phyloP scores from a whole-genome alignment of 1,140 invertebrate genomes.

The Atta colombica region DNA sequence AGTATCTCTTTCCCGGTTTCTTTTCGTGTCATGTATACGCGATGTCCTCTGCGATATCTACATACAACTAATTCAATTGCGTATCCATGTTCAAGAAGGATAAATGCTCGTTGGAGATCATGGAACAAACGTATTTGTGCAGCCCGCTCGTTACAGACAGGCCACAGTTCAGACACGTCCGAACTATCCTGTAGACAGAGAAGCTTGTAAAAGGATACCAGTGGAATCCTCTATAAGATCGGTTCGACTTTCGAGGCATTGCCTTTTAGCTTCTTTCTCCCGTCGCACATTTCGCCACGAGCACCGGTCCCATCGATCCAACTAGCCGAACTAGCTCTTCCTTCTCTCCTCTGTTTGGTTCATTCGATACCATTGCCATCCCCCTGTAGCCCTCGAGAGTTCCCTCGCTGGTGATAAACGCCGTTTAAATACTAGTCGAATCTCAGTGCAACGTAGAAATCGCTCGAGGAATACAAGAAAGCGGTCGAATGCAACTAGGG shows the following conservation, averaged over 20 bases:
- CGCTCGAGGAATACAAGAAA: conserved; percentile 58
- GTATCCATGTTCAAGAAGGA: background rate
- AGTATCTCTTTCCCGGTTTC: conserved; percentile 18
- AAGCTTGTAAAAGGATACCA: conserved; percentile 69
- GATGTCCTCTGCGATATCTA: conserved; percentile 6
- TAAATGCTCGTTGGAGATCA: background rate
- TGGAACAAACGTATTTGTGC: conserved; percentile 38
- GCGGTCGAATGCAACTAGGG: conserved; percentile 22
- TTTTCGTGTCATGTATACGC: background rate
- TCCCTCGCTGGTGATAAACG: conserved; percentile 67
- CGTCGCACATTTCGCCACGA: conserved; percentile 15
- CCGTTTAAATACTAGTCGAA: conserved; percentile 73
- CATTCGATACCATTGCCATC: conserved; percentile 63
- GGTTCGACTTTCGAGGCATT: conserved; percentile 74
- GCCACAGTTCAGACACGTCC: conserved; percentile 69
- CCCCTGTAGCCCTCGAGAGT: background rate
- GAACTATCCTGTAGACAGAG: conserved; percentile 56
- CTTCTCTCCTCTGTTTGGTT: conserved; percentile 52
- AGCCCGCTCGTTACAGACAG: conserved; percentile 40
- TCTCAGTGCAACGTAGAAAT: conserved; percentile 66
- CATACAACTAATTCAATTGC: conserved; percentile 42
- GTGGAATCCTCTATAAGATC: conserved; percentile 71
- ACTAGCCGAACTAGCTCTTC: conserved; percentile 14
- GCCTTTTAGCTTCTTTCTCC: conserved; percentile 69
- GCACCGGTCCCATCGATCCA: conserved; percentile 28